Conservation (phyloP, 2,888 invertebrate genomes). For the Stenchaetothrips biformis region DNA sequence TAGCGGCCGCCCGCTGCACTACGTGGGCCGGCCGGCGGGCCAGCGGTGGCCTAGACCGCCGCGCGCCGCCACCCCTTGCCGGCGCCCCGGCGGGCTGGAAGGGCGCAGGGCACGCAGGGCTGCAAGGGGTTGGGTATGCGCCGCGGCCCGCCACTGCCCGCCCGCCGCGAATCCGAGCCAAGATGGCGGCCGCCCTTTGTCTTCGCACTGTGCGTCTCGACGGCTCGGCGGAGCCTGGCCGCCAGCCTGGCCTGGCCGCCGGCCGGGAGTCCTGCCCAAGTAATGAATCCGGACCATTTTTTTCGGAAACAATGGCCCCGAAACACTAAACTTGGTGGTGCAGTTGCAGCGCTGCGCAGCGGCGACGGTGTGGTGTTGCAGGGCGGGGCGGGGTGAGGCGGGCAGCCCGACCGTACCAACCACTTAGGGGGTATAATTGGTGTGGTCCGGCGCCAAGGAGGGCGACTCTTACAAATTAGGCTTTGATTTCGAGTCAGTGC, state of each 20-base stretch:
- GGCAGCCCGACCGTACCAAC: not conserved
- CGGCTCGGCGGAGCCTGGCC: not conserved
- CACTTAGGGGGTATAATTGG: constrained; percentile 13
- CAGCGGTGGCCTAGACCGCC: not conserved
- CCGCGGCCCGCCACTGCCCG: not conserved
- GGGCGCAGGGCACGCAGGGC: no score
- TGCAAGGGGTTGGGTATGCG: not conserved
- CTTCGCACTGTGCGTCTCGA: not conserved
- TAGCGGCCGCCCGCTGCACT: not conserved
- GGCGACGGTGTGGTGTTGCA: not conserved
- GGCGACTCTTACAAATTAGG: constrained; percentile 19
- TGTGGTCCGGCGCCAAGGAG: constrained; percentile 4
- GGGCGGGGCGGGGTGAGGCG: not conserved
- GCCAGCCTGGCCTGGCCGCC: not conserved
- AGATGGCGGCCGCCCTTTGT: not conserved
- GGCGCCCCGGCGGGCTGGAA: no score
- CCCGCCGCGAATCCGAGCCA: not conserved
- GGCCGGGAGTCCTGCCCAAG: not conserved
- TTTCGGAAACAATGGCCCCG: not conserved
- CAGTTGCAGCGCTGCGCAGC: not conserved
- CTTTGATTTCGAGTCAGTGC: constrained; percentile 18
- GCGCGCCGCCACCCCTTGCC: not conserved
- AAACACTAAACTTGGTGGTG: not conserved
- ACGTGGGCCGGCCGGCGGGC: not conserved
- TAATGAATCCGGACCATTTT: not conserved